Conservation (phyloP, 2,888 invertebrate species). For the Trypoxylon attenuatum region DNA sequence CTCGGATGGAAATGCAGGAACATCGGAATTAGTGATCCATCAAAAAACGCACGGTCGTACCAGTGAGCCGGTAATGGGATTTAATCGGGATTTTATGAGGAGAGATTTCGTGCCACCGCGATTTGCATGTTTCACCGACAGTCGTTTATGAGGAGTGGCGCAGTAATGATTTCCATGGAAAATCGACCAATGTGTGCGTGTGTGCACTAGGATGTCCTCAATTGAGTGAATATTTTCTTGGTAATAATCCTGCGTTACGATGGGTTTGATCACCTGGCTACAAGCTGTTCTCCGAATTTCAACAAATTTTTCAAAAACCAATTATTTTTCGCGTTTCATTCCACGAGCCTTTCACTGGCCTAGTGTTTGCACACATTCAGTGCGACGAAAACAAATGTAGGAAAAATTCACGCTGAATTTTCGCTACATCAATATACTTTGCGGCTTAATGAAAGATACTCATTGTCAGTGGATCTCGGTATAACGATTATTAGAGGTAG, state of each 20-base stretch:
- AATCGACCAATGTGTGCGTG: constrained; percentile 21
- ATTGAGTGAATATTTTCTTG: constrained; percentile 16
- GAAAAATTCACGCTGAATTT: too few relatives aligned
- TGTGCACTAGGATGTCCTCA: too few relatives aligned
- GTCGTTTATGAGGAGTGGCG: constrained; percentile 4
- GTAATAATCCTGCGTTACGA: constrained; percentile 28
- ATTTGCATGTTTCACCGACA: not conserved
- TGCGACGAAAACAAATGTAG: too few relatives aligned
- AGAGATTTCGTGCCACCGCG: not conserved
- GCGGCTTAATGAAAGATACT: too few relatives aligned
- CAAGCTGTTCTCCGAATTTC: too few relatives aligned
- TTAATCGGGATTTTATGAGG: constrained; percentile 3
- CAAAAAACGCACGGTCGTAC: not conserved
- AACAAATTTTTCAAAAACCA: too few relatives aligned
- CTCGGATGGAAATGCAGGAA: not conserved
- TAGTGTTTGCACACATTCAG: too few relatives aligned
- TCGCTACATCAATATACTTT: too few relatives aligned
- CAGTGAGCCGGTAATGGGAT: not conserved
- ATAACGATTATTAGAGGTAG: too few relatives aligned
- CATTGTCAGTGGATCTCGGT: too few relatives aligned
- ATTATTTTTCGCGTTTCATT: too few relatives aligned
- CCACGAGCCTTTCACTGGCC: too few relatives aligned
- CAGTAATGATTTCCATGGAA: constrained; percentile 30
- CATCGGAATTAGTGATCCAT: not conserved
- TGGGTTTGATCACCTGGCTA: constrained; percentile 52